Percentiles rank a stretch among this genome's conserved stretches.
Conservation (phyloP, 2,113 vertebrate species). For the Sakesphorus luctuosus region DNA sequence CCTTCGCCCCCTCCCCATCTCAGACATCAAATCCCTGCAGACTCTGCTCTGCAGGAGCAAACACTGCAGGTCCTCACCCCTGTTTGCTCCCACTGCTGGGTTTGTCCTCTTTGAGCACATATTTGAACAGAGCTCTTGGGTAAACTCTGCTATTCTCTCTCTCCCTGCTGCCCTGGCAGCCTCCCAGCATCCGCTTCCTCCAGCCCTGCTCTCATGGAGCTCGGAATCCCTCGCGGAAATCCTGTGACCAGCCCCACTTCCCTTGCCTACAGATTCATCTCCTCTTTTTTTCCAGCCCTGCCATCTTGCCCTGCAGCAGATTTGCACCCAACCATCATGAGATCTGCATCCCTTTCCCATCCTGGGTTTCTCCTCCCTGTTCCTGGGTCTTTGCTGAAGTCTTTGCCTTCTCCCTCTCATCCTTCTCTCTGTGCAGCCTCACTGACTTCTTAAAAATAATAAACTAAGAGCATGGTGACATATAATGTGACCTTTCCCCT, state of each 20-base stretch:
- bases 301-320: neutral
- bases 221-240: constrained; percentile 40
- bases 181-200: constrained; percentile 55
- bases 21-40: neutral
- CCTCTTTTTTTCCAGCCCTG: neutral
- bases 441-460: neutral
- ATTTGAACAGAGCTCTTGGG: constrained; percentile 17
- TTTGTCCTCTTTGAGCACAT: neutral
- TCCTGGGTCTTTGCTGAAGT: neutral
- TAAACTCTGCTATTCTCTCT: neutral
- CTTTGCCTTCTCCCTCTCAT: neutral
- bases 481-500: neutral
- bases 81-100: neutral
- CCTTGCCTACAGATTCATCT: constrained; percentile 4
- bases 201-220: neutral
- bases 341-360: neutral
- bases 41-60: neutral
- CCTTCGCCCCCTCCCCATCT: neutral
- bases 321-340: neutral
- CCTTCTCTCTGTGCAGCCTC: neutral
- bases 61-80: neutral
- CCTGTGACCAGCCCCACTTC: constrained; percentile 42
- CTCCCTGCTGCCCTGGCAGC: neutral
- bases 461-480: neutral
- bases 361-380: neutral